Evolutionary conservation across 2,797 vertebrate genomes (phyloP), one percentile per base, ranked within the genome.

Genomic region (Ctenosaura bakeri): DNA sequence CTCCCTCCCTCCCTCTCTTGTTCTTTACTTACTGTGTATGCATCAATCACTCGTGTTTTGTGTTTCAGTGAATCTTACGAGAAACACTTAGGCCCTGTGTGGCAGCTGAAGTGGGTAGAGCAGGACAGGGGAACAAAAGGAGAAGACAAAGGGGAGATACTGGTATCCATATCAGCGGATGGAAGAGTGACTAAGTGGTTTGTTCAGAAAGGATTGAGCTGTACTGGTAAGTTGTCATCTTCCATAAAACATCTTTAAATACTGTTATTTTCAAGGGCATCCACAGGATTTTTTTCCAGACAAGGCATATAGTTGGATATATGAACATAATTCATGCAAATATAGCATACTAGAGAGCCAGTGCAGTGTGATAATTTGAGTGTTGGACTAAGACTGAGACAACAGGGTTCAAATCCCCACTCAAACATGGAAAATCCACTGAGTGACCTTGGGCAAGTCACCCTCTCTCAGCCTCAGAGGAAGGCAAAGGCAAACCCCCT

Each of bases 31-130:
- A 9, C 13, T 59, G 20, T 52, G 22, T 82, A 32, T 90, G 42
- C 24, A 54, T 24, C 29, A n/a, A 24, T 0, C 6, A 42, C 71
- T 71, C 89, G 54, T 76, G 62, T 76, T 92, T 46, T 88, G n/a
- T 16, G 3, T 90, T 88, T 91, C 90, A 99, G 99, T 52, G 94
- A 98, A 76, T 98, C 97, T 94, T 69, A 91, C 35, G 96, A 97
- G 54, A 98, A 97, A 91, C 98, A 99, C 94, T 91, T 95, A 74
- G 97, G 97, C 84, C 97, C 98, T 1, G 97, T 99, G 73, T 98
- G 98, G 98, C 98, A 99, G 90, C 93, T 99, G 91, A 98, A 93
- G 93, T 99, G 99, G 98, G 96, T 97, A 81, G 96, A 98, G 20
- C 97, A 98, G 90, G 97, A 97, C 79, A 88, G 95, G 91, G 97